Evolutionary conservation across 2,113 vertebrate species (phyloP), one percentile per base, ranked within the genome.

Genomic region (Aegotheles bennettii): DNA sequence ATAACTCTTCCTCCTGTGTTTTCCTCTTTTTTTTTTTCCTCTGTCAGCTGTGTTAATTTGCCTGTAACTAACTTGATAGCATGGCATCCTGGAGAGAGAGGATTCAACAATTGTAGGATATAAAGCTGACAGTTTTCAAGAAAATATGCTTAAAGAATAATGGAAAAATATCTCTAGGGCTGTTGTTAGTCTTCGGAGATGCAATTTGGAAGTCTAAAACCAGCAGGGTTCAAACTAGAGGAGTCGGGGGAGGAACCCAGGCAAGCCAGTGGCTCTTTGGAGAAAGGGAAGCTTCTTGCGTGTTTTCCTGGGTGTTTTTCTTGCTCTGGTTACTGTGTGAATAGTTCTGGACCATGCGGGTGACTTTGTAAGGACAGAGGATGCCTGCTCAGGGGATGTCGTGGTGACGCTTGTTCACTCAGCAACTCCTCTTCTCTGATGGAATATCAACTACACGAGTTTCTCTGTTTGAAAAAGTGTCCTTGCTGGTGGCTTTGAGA

Each of bases 381-480:
- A 5, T 11, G 20, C 33, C 29, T 24, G 42, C 80, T 50, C 2
- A 20, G 47, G 47, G n/a, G 51, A 11, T 6, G 38, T 4, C 42
- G 31, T 45, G 54, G 9, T 43, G 64, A 31, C 35, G 7, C 25
- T 43, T 3, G 0, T 24, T 60, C 10, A 0, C 38, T 47, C 57
- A 50, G 53, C 57, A 16, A 3, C 65, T 48, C 61, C 53, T 53
- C 7, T 51, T 75, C 60, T 53, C 33, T 38, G 4, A 16, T 3
- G 31, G 11, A 71, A 45, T 7, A 26, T 31, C 79, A 20, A 1
- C 50, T 6, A 3, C 1, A 1, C 0, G 3, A 35, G 9, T 8
- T 63, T 48, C 48, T 18, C n/a, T 6, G 17, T 40, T 26, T 9
- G 11, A 40, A n/a, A 15, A 56, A 13, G 1, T 4, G 5, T 33